Conservation (phyloP, 1,140 invertebrate species). For the Leptinotarsa defecta region DNA sequence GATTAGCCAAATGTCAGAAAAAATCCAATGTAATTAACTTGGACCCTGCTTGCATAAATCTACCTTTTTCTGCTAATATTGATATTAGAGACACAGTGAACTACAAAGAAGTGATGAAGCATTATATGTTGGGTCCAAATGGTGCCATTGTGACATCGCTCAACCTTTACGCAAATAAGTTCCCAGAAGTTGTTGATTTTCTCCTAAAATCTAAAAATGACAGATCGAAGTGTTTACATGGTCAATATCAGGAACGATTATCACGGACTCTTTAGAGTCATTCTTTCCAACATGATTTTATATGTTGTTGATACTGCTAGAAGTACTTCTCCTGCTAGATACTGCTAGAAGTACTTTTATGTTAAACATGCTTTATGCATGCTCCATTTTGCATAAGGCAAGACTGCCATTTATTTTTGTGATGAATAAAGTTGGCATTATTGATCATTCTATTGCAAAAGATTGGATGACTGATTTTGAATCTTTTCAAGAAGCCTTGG, state of each 20-base stretch:
- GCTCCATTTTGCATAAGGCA: slow-evolving; percentile 99
- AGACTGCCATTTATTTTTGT: slow-evolving; percentile 94
- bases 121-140: slow-evolving; percentile 94
- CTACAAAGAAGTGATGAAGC: slow-evolving; percentile 99
- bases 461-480: slow-evolving; percentile 99
- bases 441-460: slow-evolving; percentile 85
- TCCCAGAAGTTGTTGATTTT: slow-evolving; percentile 86
- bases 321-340: slow-evolving; percentile 87
- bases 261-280: slow-evolving; percentile 92
- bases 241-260: slow-evolving; percentile 92
- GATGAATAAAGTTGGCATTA: slow-evolving; percentile 96
- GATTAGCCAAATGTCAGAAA: slow-evolving; percentile 71
- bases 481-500: slow-evolving; percentile 87
- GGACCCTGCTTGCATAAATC: slow-evolving; percentile 94
- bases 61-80: slow-evolving; percentile 94
- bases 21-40: slow-evolving; percentile 94
- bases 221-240: slow-evolving; percentile 99
- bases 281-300: slow-evolving; percentile 91
- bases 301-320: slow-evolving; percentile 95
- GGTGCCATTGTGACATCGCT: slow-evolving; percentile 97
- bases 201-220: slow-evolving; percentile 75
- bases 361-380: slow-evolving; percentile 99
- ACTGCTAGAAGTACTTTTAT: too few relatives aligned
- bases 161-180: slow-evolving; percentile 97
- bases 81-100: slow-evolving; percentile 98